Percentiles rank a stretch among this genome's conserved stretches.
phyloP scores from a whole-genome alignment of 2,888 invertebrate species.

The Cenopis cana region DNA sequence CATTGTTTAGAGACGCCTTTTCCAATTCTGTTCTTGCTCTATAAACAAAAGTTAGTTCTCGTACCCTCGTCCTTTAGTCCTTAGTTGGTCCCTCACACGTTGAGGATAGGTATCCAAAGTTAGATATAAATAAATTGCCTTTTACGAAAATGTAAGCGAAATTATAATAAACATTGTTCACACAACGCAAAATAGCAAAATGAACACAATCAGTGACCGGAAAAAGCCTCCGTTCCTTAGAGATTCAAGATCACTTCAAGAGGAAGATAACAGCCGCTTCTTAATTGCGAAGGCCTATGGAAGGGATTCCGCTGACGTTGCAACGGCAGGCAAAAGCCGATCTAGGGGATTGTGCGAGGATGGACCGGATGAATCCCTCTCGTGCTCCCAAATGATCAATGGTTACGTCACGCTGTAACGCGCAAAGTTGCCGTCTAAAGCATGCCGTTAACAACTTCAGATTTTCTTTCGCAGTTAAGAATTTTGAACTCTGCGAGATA shows the following conservation, averaged over 20 bases:
- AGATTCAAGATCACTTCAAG: slow-evolving; percentile 42
- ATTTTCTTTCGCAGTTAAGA: slow-evolving; percentile 15
- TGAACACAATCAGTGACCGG: slow-evolving; percentile 21
- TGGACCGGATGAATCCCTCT: slow-evolving; percentile 28
- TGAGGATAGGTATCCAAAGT: no score
- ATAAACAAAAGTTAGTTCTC: no score
- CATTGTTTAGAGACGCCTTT: no score
- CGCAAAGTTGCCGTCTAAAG: slow-evolving; percentile 55
- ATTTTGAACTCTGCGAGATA: slow-evolving; percentile 28
- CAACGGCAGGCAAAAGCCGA: slow-evolving; percentile 48
- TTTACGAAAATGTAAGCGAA: not conserved
- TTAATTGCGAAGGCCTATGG: slow-evolving; percentile 57
- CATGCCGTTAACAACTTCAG: slow-evolving; percentile 48
- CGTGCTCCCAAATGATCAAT: slow-evolving; percentile 52
- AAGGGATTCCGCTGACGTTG: slow-evolving; percentile 56
- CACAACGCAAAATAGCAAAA: not conserved
- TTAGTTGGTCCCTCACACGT: no score
- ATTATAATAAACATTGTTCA: not conserved
- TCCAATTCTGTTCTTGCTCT: no score
- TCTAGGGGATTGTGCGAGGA: slow-evolving; percentile 51
- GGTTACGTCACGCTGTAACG: slow-evolving; percentile 55
- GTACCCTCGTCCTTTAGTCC: no score
- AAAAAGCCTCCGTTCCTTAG: slow-evolving; percentile 7
- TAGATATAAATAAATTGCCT: not conserved
- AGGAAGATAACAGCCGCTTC: slow-evolving; percentile 49